phyloP scores from a whole-genome alignment of 1,140 invertebrate species.

The Achroia grisella region DNA sequence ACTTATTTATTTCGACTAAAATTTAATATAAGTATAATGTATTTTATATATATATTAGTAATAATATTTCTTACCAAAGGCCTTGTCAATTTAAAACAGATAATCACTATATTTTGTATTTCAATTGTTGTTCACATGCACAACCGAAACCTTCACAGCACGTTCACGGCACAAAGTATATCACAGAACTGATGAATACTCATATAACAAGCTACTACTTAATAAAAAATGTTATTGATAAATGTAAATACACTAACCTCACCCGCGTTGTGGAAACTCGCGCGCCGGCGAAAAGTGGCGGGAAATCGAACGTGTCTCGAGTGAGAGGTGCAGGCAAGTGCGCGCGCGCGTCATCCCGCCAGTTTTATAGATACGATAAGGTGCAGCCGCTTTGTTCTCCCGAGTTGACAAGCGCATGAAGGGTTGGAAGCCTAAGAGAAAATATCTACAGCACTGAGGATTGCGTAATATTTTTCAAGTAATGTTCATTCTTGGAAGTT shows the following conservation, averaged over 20 bases:
- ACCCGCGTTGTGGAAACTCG: conserved; percentile 47
- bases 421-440: conserved; percentile 5
- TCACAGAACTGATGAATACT: conserved; percentile 13
- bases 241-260: conserved; percentile 56
- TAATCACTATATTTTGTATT: no score
- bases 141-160: neutral
- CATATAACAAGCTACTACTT: conserved; percentile 16
- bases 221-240: conserved; percentile 23
- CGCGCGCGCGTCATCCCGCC: conserved; percentile 44
- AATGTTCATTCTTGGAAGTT: no score
- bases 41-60: no score
- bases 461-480: no score
- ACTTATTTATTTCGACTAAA: no score
- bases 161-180: conserved; percentile 8
- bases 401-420: conserved; percentile 2
- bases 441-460: no score
- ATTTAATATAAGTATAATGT: no score
- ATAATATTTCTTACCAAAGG: no score
- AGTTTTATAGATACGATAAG: conserved; percentile 58
- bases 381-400: conserved; percentile 12
- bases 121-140: neutral
- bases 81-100: no score
- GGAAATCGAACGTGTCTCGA: conserved; percentile 45
- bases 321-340: conserved; percentile 43
- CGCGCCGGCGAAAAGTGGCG: conserved; percentile 50